phyloP scores from a whole-genome alignment of 2,888 invertebrate species.

The Adelognathus sp. region DNA sequence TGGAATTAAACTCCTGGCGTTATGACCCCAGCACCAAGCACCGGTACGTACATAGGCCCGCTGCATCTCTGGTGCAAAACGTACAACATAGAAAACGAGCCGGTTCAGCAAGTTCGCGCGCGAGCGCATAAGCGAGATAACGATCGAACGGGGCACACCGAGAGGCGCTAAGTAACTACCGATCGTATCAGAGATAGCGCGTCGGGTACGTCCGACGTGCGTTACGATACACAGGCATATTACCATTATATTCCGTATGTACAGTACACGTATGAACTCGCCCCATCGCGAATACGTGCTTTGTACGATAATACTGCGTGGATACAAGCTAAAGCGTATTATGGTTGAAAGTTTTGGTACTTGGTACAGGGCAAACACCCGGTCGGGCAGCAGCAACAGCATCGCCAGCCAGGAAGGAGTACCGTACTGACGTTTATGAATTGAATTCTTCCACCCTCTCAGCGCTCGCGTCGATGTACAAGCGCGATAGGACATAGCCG shows the following conservation, averaged over 20 bases:
- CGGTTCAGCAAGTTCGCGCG: conserved; percentile 61
- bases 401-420: too few species aligned
- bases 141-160: conserved; percentile 75
- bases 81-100: conserved; percentile 60
- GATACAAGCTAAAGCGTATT: background rate
- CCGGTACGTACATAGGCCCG: background rate
- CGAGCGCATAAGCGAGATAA: conserved; percentile 69
- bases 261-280: too few species aligned
- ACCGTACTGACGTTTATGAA: conserved; percentile 64
- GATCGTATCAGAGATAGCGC: conserved; percentile 75
- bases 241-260: conserved; percentile 6
- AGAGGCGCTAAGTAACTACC: conserved; percentile 80
- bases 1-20: conserved; percentile 38
- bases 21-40: background rate
- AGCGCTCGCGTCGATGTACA: conserved; percentile 44
- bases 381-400: conserved; percentile 7
- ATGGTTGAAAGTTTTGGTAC: conserved; percentile 3
- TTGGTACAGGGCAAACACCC: background rate
- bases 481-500: conserved; percentile 50
- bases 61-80: background rate
- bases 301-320: conserved; percentile 19
- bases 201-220: conserved; percentile 41
- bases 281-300: too few species aligned
- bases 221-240: conserved; percentile 45
- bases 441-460: conserved; percentile 70